Evolutionary conservation across 2,888 invertebrate genomes (phyloP).

Genomic region (Drosophila niveifrons): DNA sequence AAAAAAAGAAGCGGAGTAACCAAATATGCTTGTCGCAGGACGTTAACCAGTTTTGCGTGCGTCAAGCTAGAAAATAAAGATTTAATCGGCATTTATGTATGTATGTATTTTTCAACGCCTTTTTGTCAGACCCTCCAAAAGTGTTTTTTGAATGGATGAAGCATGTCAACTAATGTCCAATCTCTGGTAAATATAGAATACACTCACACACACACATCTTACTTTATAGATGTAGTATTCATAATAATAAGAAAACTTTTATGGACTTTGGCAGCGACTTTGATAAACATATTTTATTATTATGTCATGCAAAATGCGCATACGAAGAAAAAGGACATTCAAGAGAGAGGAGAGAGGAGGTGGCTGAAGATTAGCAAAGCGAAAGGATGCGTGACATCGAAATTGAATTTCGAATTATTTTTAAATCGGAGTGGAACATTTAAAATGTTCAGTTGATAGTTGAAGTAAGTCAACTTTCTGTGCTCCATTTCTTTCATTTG

Average conservation of each 20-base stretch:
- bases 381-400: background rate
- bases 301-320: conserved; percentile 4
- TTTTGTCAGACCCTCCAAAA: conserved; percentile 20
- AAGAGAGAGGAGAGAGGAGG: background rate
- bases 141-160: conserved; percentile 8
- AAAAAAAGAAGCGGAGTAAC: conserved; percentile 43
- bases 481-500: no score
- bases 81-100: conserved; percentile 74
- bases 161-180: conserved; percentile 23
- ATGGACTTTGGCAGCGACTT: conserved; percentile 19
- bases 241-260: conserved; percentile 33
- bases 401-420: background rate
- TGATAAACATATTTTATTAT: conserved; percentile 25
- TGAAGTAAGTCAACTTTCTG: background rate
- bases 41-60: conserved; percentile 50
- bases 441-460: background rate
- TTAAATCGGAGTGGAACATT: background rate
- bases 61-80: conserved; percentile 73
- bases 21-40: conserved; percentile 41
- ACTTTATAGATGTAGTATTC: background rate
- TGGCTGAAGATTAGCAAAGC: background rate
- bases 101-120: conserved; percentile 22
- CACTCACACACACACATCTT: background rate
- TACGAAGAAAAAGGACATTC: background rate
- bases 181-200: background rate